Base-by-base conservation (phyloP, 2,888 invertebrate species). In the Protophormia terraenovae region DNA sequence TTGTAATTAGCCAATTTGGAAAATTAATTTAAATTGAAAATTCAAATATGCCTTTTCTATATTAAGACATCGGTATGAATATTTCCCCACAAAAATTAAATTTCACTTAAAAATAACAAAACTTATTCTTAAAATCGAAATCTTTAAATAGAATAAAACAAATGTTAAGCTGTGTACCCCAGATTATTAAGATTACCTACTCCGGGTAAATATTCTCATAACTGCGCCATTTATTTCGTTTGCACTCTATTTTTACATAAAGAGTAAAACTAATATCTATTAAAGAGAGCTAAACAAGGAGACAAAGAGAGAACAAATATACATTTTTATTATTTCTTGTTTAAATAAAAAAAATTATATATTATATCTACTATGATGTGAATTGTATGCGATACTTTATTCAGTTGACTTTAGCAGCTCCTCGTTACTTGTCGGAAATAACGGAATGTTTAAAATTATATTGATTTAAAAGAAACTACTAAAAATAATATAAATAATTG, bases 341-440 rank as follows among this genome's bases (percentile, higher is more conserved):
- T 53, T 16, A 53, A 8, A n/a, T n/a, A n/a, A n/a, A n/a, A n/a
- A n/a, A 53, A 53, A 27, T 27, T 24, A 27, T 53, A 27, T 45
- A 64, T 79, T 16, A 60, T 60, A 67, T 80, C 19, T n/a, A n/a
- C n/a, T n/a, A n/a, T n/a, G 1, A 45, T 67, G 41, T 67, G 41
- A 66, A 58, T 16, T 58, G 55, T 16, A 50, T 79, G 27, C 32
- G 58, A 24, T 53, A 67, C 22, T 75, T n/a, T n/a, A n/a, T n/a
- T 84, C 32, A 84, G 84, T 84, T 84, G 77, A 22, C 27, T 81
- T 73, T 62, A 62, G 67, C 66, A 73, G 67, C 84, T 80, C 47
- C 73, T 73, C 76, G 60, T 58, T 47, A 35, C 24, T 81, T 69
- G 75, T 76, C 19, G 47, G 50, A 14, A 12, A 22, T 2, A 53